phyloP scores from a whole-genome alignment of 2,797 vertebrate genomes.

The Gobionotothen gibberifrons region DNA sequence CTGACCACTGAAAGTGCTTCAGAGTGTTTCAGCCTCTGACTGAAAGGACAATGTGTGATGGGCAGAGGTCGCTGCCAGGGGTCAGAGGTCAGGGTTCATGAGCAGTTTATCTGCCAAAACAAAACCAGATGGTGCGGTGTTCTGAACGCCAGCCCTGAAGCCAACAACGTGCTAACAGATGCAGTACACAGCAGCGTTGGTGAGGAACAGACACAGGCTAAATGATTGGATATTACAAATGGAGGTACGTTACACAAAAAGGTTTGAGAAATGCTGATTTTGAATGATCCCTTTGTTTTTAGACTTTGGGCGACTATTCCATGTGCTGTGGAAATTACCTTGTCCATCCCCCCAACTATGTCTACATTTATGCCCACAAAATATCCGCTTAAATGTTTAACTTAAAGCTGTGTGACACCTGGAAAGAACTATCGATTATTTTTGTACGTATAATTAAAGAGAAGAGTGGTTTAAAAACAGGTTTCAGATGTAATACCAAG shows the following conservation, averaged over 20 bases:
- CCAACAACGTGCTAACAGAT: background rate
- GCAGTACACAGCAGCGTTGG: background rate
- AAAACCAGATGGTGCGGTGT: slow-evolving; percentile 71
- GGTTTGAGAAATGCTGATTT: too few relatives aligned
- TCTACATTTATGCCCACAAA: background rate
- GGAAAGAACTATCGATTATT: background rate
- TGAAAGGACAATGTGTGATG: slow-evolving; percentile 61
- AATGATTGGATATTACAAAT: background rate
- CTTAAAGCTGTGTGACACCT: background rate
- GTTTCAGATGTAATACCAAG: slow-evolving; percentile 83
- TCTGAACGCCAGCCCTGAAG: slow-evolving; percentile 15
- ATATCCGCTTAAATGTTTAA: background rate
- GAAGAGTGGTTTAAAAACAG: background rate
- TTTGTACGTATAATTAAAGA: too few relatives aligned
- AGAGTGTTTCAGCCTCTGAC: slow-evolving; percentile 67
- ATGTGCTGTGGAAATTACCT: background rate
- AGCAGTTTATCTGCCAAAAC: slow-evolving; percentile 62
- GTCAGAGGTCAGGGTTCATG: slow-evolving; percentile 60
- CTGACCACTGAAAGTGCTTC: slow-evolving; percentile 50
- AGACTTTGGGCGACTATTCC: background rate
- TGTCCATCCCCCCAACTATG: background rate
- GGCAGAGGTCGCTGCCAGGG: slow-evolving; percentile 51
- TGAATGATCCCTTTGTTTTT: background rate
- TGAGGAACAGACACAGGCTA: background rate
- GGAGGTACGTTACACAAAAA: too few relatives aligned